Evolutionary conservation across 2,797 vertebrate species (phyloP).

Genomic region (Alcedo quadribrachys): DNA sequence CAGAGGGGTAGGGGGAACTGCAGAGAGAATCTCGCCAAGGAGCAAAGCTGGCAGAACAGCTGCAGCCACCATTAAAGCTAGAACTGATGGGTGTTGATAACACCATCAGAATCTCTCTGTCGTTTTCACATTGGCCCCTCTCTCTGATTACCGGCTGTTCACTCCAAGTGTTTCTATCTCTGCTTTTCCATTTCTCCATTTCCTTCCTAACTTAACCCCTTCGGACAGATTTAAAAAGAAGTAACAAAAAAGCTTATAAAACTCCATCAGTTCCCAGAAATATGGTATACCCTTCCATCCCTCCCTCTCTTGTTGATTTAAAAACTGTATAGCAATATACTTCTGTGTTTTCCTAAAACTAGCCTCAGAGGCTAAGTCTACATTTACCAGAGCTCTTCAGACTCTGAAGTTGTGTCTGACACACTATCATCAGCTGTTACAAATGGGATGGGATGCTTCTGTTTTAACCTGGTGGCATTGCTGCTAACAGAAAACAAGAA

Average conservation of each 20-base stretch:
- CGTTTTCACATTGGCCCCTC: not conserved
- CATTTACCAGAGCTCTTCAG: not conserved
- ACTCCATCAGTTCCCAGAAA: not conserved
- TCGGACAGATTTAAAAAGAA: not conserved
- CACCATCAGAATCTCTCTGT: not conserved
- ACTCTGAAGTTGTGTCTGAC: not conserved
- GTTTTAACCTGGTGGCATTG: not conserved
- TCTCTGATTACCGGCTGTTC: not conserved
- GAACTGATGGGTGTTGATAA: not conserved
- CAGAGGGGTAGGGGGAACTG: fast-evolving
- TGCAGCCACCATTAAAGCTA: not conserved
- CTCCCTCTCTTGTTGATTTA: not conserved
- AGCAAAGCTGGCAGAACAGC: not conserved
- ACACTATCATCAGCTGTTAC: not conserved
- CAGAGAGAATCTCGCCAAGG: not conserved
- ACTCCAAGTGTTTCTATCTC: not conserved
- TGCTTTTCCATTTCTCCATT: not conserved
- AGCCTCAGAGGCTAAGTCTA: not conserved
- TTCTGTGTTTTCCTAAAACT: not conserved
- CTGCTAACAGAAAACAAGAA: not conserved
- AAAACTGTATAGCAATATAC: not conserved
- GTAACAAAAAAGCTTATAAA: not conserved
- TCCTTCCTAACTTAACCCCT: not conserved
- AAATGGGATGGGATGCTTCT: not conserved
- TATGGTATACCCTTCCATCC: not conserved